phyloP scores from a whole-genome alignment of 2,888 invertebrate genomes.

The Sicus ferrugineus region DNA sequence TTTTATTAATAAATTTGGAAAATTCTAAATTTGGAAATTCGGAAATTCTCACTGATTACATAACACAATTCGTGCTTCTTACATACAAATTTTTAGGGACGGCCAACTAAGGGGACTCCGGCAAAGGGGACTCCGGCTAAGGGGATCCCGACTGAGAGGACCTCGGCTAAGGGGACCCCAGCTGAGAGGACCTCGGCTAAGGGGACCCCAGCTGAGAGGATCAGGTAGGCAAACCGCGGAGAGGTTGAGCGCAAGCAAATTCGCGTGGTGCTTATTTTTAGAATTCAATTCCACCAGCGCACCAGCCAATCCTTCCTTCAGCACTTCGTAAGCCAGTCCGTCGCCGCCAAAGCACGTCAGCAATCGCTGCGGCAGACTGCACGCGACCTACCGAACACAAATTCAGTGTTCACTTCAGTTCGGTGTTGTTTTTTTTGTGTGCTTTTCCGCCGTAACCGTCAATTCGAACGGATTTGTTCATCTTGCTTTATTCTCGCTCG shows the following conservation, averaged over 20 bases:
- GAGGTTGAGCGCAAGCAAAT: neutral
- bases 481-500: neutral
- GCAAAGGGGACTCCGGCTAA: neutral
- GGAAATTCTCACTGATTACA: no score
- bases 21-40: no score
- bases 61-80: no score
- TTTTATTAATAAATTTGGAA: no score
- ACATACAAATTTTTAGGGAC: no score
- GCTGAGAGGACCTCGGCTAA: neutral
- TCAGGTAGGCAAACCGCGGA: neutral
- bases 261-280: neutral
- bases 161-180: neutral
- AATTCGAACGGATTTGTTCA: neutral
- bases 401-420: neutral
- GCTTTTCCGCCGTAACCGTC: neutral
- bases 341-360: neutral
- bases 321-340: neutral
- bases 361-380: neutral
- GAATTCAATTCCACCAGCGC: neutral
- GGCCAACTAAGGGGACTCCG: no score
- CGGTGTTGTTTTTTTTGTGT: neutral
- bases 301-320: neutral
- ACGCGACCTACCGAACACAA: constrained; percentile 5
- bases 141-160: neutral
- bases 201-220: neutral